Evolutionary conservation across 1,140 invertebrate species (phyloP), one percentile per base, ranked within the genome.

Genomic region (Meloidogyne exigua): DNA sequence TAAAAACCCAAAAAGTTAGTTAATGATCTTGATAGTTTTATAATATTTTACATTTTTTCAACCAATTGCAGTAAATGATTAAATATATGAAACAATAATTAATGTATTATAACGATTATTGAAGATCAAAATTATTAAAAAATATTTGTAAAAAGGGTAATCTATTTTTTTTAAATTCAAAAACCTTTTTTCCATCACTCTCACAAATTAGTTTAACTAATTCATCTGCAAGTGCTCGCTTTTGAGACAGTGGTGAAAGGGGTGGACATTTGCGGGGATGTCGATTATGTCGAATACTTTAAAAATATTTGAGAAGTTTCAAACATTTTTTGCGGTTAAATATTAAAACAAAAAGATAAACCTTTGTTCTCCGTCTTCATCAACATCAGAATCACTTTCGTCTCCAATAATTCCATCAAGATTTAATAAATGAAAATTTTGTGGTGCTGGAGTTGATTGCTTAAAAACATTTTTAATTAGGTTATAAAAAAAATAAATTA

Each of bases 401-500:
- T 42, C 26, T 0, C 32, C 42, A 64, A 39, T 65, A 62, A 62
- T 62, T 64, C 49, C 72, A 62, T 73, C 72, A 28, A 66, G 39
- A 62, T 73, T 62, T n/a, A 73, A 65, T 21, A 73, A 64, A 64
- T 73, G 72, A 23, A 73, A 73, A 39, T 73, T 62, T 65, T 64
- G 65, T 11, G 72, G 72, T 28, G 36, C 57, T 62, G 57, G 72
- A 62, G 72, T 18, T 36, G 57, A n/a, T 23, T 73, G 42, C 72
- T 73, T 36, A 70, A 28, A n/a, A 49, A 70, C 32, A 10, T 21
- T 42, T 39, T 11, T 28, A 69, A 18, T 15, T 36, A 2, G 42
- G 15, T 23, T 69, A 15, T n/a, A 18, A 10, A 39, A 25, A 39
- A 26, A 11, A 5, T 62, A 0, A 9, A 2, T 10, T 9, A 39